Conservation (phyloP, 2,113 vertebrate species). For the Illadopsis cleaveri region DNA sequence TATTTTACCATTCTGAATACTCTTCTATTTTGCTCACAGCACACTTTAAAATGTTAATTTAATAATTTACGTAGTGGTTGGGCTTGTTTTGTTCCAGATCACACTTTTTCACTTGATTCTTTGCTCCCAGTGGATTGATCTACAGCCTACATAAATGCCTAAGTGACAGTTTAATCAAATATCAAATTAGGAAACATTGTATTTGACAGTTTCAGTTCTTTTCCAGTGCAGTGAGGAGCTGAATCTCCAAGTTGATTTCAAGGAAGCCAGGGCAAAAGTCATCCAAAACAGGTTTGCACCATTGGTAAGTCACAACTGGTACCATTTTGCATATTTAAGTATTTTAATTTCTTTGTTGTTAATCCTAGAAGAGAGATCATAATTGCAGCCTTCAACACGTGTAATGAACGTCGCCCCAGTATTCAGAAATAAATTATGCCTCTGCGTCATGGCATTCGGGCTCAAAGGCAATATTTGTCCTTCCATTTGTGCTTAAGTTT, state of each 20-base stretch:
- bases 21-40: neutral
- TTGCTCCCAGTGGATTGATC: neutral
- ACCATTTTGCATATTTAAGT: neutral
- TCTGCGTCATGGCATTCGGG: slow-evolving; percentile 50
- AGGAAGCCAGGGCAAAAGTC: neutral
- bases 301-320: neutral
- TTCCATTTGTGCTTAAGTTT: slow-evolving; percentile 67
- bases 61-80: neutral
- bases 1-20: neutral
- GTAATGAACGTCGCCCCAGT: neutral
- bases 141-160: neutral
- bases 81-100: neutral
- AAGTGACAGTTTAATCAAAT: neutral
- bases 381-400: neutral
- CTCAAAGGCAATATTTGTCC: slow-evolving; percentile 76
- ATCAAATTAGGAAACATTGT: neutral
- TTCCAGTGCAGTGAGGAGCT: neutral
- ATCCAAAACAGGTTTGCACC: neutral
- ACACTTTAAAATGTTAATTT: neutral
- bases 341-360: neutral
- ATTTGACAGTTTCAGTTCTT: neutral
- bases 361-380: neutral
- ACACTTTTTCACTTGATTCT: neutral
- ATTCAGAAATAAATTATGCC: neutral
- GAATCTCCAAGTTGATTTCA: neutral